Evolutionary conservation across 2,113 vertebrate species (phyloP), one percentile per base, ranked within the genome.

Genomic region (Mustela lutreola): DNA sequence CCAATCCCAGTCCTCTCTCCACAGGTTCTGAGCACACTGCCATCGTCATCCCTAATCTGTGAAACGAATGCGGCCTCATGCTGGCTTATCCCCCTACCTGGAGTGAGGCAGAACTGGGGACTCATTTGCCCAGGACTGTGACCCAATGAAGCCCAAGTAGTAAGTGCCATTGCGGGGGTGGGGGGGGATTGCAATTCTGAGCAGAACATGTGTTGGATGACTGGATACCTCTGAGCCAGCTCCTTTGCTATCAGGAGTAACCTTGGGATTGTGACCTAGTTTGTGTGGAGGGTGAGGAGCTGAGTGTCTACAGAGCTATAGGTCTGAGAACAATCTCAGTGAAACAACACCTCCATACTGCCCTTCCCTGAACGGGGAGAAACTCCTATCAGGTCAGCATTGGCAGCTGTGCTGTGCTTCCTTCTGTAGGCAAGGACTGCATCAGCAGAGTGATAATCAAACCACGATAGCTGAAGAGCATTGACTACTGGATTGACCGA

Each of bases 401-500:
- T 31, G 45, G 48, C 22, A 50, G 65, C 50, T 7, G 8, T 21
- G 11, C 58, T 81, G 70, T 33, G 26, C 9, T 78, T 36, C 73
- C 10, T 19, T 24, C n/a, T 9, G 82, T 11, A 62, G 45, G 26
- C 1, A 24, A 60, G 12, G 82, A 9, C 14, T 11, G 0, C 4
- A 0, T 0, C 14, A 21, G 19, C 24, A 24, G 8, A 5, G 14
- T 19, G 48, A 22, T 7, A 24, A 26, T 21, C 36, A 60, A 22
- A 11, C 28, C 42, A 22, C 4, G 26, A 7, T 1, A 39, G 33
- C 7, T 7, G 9, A 80, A 39, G 63, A 45, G 36, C 31, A 10
- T 7, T 0, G 0, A 4, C 79, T 18, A 4, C 63, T 33, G 15
- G 45, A n/a, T 33, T 21, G 26, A 73, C 31, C 11, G 14, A 39